Conservation (phyloP, 2,888 invertebrate species). For the Dioctria rufipes region DNA sequence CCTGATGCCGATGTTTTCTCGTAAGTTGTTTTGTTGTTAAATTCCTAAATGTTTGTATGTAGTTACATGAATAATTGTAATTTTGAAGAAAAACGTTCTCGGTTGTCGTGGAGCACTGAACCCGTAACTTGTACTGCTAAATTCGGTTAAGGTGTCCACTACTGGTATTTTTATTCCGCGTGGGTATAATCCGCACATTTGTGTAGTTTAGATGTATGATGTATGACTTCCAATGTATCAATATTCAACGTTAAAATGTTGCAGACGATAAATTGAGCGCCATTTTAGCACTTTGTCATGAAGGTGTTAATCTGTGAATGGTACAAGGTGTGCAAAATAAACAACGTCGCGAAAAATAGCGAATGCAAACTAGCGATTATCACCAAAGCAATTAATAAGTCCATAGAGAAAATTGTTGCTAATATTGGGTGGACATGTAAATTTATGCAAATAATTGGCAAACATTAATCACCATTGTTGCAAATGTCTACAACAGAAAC, state of each 20-base stretch:
- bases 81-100: no score
- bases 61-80: no score
- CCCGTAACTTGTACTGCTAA: no score
- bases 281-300: constrained; percentile 49
- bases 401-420: constrained; percentile 50
- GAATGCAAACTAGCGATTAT: constrained; percentile 32
- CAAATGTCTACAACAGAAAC: constrained; percentile 28
- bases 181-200: no score
- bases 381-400: constrained; percentile 54
- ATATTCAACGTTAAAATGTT: not conserved
- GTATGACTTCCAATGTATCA: no score
- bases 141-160: no score
- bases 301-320: constrained; percentile 43
- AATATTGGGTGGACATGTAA: constrained; percentile 51
- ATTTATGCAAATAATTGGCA: constrained; percentile 57
- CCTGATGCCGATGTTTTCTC: constrained; percentile 52
- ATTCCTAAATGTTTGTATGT: no score
- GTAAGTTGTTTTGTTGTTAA: constrained; percentile 44
- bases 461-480: constrained; percentile 49
- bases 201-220: no score
- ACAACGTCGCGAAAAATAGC: not conserved
- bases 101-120: no score
- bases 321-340: constrained; percentile 30
- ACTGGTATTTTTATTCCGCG: no score
- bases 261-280: constrained; percentile 44